Conservation (phyloP, 2,113 vertebrate genomes). For the Heliornis fulica region DNA sequence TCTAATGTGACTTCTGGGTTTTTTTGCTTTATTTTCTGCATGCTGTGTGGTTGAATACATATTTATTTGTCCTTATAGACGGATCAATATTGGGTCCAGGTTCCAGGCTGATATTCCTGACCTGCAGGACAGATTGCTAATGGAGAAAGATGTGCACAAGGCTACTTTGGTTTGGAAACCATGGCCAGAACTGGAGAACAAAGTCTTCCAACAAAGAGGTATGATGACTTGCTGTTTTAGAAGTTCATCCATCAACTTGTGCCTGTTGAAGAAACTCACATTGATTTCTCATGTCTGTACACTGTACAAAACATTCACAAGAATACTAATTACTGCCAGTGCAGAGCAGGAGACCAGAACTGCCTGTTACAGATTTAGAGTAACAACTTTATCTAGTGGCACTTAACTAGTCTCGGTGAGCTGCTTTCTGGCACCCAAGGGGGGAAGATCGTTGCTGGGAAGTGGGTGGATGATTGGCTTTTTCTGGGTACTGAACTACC, state of each 20-base stretch:
- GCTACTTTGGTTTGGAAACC: constrained; percentile 87
- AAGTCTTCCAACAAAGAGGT: constrained; percentile 83
- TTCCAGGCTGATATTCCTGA: constrained; percentile 88
- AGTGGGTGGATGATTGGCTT: not conserved
- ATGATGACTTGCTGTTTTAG: not conserved
- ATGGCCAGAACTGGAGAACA: constrained; percentile 79
- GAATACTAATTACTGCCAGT: not conserved
- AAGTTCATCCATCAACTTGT: not conserved
- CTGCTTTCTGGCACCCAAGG: not conserved
- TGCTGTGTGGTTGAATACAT: not conserved
- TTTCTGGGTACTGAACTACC: not conserved
- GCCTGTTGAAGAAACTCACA: not conserved
- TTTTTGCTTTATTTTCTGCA: not conserved
- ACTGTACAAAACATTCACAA: not conserved
- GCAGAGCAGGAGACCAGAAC: not conserved
- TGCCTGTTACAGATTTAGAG: not conserved
- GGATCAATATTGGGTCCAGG: constrained; percentile 84
- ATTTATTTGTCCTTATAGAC: constrained; percentile 66
- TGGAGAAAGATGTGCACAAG: constrained; percentile 76
- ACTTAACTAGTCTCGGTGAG: not conserved
- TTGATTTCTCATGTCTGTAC: not conserved
- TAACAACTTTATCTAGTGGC: not conserved
- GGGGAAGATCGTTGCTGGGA: not conserved
- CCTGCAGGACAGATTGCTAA: constrained; percentile 70
- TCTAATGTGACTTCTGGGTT: not conserved